Conservation (phyloP, 2,888 invertebrate genomes). For the Pharmacophagus antenor region DNA sequence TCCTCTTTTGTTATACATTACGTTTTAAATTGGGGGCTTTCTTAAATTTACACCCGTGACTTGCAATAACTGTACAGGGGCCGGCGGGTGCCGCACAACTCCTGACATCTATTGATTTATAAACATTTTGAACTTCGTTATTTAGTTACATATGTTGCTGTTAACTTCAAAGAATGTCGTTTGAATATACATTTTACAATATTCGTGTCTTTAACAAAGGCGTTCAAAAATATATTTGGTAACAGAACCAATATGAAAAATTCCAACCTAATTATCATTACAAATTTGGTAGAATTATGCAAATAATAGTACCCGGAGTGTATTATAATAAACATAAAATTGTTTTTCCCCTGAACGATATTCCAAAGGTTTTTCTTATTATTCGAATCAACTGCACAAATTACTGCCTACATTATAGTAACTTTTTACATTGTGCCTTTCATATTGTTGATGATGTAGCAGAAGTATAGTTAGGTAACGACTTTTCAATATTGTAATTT, state of each 20-base stretch:
- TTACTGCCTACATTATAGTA: too few relatives aligned
- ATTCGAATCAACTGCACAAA: too few relatives aligned
- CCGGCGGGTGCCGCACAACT: conserved; percentile 45
- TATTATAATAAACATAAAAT: too few relatives aligned
- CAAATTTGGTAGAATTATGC: too few relatives aligned
- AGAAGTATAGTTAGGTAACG: too few relatives aligned
- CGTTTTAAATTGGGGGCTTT: conserved; percentile 79
- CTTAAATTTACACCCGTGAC: conserved; percentile 79
- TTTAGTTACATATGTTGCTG: conserved; percentile 31
- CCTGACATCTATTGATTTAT: conserved; percentile 49
- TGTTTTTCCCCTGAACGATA: too few relatives aligned
- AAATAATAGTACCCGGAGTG: background rate
- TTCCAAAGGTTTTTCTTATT: too few relatives aligned
- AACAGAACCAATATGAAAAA: background rate
- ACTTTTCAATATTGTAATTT: too few relatives aligned
- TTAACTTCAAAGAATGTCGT: conserved; percentile 17
- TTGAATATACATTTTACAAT: conserved; percentile 15
- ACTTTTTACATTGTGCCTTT: too few relatives aligned
- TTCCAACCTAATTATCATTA: too few relatives aligned
- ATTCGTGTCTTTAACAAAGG: conserved; percentile 2
- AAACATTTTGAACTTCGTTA: conserved; percentile 42
- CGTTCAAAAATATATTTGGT: background rate
- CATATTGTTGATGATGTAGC: too few relatives aligned
- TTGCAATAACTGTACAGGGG: conserved; percentile 61
- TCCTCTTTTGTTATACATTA: conserved; percentile 76